These are phyloP conservation scores for Pollenia labialis DNA, from an alignment of 2,888 invertebrate genomes.

Conservation along the genomic window DNA sequence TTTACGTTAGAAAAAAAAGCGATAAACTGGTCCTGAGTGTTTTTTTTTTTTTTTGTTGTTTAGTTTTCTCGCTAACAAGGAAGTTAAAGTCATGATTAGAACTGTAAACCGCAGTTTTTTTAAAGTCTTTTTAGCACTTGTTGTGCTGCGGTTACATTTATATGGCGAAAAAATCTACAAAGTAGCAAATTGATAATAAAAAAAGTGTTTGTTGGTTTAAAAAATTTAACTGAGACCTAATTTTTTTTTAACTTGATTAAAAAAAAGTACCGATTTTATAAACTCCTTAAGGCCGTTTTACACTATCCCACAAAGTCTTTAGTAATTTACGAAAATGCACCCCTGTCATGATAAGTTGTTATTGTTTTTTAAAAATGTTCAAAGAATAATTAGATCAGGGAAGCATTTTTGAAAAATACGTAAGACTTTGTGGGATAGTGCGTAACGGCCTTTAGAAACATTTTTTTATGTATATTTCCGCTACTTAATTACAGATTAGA, in stretches of 20 bases:
- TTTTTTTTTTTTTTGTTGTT: conserved; percentile 14
- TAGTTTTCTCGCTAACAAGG: conserved; percentile 20
- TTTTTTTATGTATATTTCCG: background rate
- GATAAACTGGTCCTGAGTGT: conserved; percentile 56
- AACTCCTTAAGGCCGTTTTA: too few relatives aligned
- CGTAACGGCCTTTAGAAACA: too few relatives aligned
- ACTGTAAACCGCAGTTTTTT: conserved; percentile 37
- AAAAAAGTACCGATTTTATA: background rate
- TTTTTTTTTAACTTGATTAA: background rate
- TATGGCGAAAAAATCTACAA: conserved; percentile 1
- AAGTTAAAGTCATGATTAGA: conserved; percentile 64
- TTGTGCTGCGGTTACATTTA: conserved; percentile 16
- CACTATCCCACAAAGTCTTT: too few relatives aligned
- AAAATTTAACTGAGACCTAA: conserved; percentile 19
- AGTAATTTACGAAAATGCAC: too few relatives aligned
- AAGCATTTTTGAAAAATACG: too few relatives aligned
- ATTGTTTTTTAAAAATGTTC: too few relatives aligned
- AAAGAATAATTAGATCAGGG: too few relatives aligned
- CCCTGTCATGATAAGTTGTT: too few relatives aligned
- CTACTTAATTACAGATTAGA: too few relatives aligned
- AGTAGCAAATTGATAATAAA: conserved; percentile 1
- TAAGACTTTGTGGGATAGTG: too few relatives aligned
- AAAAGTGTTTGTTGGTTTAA: background rate
- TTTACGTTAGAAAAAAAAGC: conserved; percentile 8
- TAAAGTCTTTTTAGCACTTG: conserved; percentile 37